These are phyloP conservation scores for Cacatua alba DNA, from an alignment of 2,113 vertebrate species.

Conservation along the genomic window DNA sequence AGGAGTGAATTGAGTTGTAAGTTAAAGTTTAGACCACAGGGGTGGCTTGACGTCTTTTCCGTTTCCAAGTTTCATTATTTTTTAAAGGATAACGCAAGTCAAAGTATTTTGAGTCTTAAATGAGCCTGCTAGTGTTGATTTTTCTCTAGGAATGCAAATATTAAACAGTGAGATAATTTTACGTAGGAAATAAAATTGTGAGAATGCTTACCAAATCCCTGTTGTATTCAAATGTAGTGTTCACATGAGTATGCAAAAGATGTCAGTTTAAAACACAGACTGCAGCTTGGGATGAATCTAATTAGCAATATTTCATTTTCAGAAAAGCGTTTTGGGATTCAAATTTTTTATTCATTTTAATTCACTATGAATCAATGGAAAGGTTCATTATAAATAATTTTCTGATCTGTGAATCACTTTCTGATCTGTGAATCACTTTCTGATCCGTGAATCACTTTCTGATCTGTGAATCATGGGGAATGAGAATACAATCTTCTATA, in stretches of 20 bases:
- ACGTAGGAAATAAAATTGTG: neutral
- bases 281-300: neutral
- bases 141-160: neutral
- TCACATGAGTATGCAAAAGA: neutral
- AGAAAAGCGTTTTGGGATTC: neutral
- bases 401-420: neutral
- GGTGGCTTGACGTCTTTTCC: neutral
- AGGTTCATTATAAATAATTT: neutral
- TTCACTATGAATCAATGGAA: neutral
- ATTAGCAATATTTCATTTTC: neutral
- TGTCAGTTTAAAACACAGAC: neutral
- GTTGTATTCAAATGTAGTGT: neutral
- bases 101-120: neutral
- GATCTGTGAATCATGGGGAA: neutral
- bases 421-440: neutral
- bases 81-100: neutral
- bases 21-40: neutral
- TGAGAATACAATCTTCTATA: neutral
- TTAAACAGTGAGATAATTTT: neutral
- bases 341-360: neutral
- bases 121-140: neutral
- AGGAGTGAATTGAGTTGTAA: neutral
- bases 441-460: neutral
- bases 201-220: neutral
- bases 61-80: neutral